Conservation (phyloP, 2,888 invertebrate species). For the Acrocyrtus sp. region DNA sequence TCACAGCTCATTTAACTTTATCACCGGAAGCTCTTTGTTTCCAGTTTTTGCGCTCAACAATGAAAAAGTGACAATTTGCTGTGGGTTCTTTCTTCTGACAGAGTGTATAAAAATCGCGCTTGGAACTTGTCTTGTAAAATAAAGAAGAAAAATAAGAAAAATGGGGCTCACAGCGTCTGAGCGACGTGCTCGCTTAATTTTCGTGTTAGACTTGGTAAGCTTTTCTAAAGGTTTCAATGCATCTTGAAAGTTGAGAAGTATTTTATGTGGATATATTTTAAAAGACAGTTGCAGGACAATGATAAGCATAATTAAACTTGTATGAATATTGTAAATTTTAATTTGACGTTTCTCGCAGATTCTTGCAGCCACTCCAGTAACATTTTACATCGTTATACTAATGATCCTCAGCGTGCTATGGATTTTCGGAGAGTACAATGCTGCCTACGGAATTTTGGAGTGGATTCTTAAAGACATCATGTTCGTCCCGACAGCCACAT, state of each 20-base stretch:
- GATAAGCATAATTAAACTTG: background rate
- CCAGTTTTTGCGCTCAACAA: no score
- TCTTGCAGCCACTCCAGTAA: constrained; percentile 40
- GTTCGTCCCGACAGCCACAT: constrained; percentile 34
- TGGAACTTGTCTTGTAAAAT: no score
- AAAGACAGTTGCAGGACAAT: no score
- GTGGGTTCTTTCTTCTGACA: no score
- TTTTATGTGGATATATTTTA: no score
- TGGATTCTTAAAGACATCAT: constrained; percentile 48
- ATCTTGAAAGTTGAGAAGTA: no score
- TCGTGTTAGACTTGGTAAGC: constrained; percentile 42
- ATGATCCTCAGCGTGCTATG: constrained; percentile 41
- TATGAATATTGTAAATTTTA: background rate
- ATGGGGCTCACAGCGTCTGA: constrained; percentile 38
- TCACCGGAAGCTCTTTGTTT: no score
- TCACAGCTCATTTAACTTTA: no score
- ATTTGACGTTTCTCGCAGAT: constrained; percentile 6
- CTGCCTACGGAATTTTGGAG: constrained; percentile 42
- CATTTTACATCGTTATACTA: constrained; percentile 41
- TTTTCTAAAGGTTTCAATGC: no score
- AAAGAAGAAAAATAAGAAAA: no score
- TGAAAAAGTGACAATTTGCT: no score
- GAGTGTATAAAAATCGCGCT: no score
- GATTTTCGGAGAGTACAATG: constrained; percentile 47
- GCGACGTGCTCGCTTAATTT: constrained; percentile 29